Evolutionary conservation across 2,113 vertebrate genomes (phyloP), one percentile per base, ranked within the genome.

Genomic region (Etia nguti): DNA sequence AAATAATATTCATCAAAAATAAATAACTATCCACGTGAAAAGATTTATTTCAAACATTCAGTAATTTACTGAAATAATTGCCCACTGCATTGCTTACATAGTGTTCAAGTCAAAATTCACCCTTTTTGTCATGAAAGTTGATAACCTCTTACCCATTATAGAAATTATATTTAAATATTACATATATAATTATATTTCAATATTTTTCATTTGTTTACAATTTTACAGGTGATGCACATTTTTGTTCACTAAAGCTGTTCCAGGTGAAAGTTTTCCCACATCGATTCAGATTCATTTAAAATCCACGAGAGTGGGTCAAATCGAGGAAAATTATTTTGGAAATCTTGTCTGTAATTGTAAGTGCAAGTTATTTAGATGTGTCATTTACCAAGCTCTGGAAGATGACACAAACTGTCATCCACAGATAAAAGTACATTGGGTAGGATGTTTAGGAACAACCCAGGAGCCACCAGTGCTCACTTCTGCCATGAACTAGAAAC

Each of bases 391-490:
- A 31, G 15, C 57, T 18, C 57, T 36, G 34, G 34, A 34, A 34
- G 31, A 34, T 34, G 34, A 36, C 36, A 9, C 12, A 65, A 22
- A 65, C 20, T 38, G 31, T 38, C 10, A 1, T 26, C 15, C 26
- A 6, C 57, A 60, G 26, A 10, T 60, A 8, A 60, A 18, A 31
- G 26, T 6, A 60, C 26, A 60, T 31, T 34, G 57, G 15, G 1
- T 31, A 60, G 26, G 26, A 59, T 31, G 57, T 59, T 59, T 59
- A 26, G 26, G 26, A 59, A 31, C 57, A 31, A 31, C 57, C 26
- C 3, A 0, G 8, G 15, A 31, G 15, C 26, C 57, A 18, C 13
- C 1, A 59, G 0, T 59, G 8, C 1, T 29, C 56, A 59, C 16
- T 8, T 6, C 26, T 59, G 57, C 16, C 56, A 31, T 2, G 2